These are phyloP conservation scores for Sebastes baramenuke DNA, from an alignment of 2,797 vertebrate species.

Conservation along the genomic window DNA sequence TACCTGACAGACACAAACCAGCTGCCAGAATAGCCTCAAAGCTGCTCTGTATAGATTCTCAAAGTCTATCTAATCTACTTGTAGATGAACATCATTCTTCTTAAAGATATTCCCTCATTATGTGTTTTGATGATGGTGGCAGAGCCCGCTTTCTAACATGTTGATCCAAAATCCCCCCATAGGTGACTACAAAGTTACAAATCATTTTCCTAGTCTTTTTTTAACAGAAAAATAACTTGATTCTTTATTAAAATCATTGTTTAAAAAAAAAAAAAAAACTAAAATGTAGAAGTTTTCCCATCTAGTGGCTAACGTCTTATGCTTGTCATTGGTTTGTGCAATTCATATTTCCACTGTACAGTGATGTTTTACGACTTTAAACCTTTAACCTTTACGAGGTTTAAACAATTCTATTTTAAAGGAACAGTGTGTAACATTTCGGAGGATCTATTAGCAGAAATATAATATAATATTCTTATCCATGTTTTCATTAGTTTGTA, in stretches of 20 bases:
- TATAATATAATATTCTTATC: too few relatives aligned
- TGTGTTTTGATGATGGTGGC: background rate
- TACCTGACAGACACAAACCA: background rate
- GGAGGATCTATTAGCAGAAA: too few relatives aligned
- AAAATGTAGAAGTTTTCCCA: background rate
- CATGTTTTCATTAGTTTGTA: too few relatives aligned
- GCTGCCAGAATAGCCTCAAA: background rate
- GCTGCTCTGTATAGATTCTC: background rate
- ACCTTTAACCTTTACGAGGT: background rate
- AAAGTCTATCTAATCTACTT: too few relatives aligned
- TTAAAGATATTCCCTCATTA: background rate
- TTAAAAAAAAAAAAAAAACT: background rate
- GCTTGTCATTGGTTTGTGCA: background rate
- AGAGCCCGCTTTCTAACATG: background rate
- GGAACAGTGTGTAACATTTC: too few relatives aligned
- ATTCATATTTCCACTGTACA: background rate
- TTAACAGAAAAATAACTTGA: background rate
- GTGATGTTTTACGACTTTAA: background rate
- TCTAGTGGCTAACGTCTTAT: background rate
- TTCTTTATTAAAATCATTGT: background rate
- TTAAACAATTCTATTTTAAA: too few relatives aligned
- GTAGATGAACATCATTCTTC: background rate
- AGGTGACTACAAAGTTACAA: background rate
- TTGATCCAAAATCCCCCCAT: background rate
- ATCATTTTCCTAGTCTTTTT: background rate